Evolutionary conservation across 2,888 invertebrate species (phyloP).

Genomic region (Monopis laevigella): DNA sequence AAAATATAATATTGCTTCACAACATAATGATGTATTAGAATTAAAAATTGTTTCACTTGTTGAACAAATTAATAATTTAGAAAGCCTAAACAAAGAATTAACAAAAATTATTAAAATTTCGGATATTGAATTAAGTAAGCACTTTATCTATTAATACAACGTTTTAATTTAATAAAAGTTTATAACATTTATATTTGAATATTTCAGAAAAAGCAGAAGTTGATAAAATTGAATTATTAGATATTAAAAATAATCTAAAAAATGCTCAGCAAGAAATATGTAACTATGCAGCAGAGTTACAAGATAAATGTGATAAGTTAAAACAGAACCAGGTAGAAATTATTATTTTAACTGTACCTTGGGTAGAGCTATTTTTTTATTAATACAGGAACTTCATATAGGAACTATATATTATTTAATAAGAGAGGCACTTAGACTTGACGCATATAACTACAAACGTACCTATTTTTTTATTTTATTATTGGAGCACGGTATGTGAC

Average conservation of each 20-base stretch:
- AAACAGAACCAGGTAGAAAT: conserved; percentile 33
- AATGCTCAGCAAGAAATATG: conserved; percentile 29
- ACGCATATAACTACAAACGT: too few relatives aligned
- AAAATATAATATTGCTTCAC: conserved; percentile 32
- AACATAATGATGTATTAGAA: conserved; percentile 32
- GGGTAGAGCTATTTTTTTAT: too few relatives aligned
- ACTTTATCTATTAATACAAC: not conserved
- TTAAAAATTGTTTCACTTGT: conserved; percentile 30
- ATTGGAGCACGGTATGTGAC: too few relatives aligned
- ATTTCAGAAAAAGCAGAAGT: conserved; percentile 23
- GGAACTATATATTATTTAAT: too few relatives aligned
- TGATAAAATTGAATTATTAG: conserved; percentile 20
- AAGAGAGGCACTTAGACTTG: too few relatives aligned
- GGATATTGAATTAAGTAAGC: conserved; percentile 28
- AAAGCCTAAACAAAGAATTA: conserved; percentile 29
- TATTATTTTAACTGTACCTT: not conserved
- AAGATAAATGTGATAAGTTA: conserved; percentile 29
- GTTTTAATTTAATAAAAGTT: not conserved
- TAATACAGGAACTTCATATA: too few relatives aligned
- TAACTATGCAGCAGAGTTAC: conserved; percentile 28
- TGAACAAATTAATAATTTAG: conserved; percentile 32
- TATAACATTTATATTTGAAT: not conserved
- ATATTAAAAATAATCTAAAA: conserved; percentile 28
- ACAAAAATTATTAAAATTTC: conserved; percentile 26
- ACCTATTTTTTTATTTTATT: too few relatives aligned